Evolutionary conservation across 1,140 invertebrate genomes (phyloP).

Genomic region (Calycopis cecrops): DNA sequence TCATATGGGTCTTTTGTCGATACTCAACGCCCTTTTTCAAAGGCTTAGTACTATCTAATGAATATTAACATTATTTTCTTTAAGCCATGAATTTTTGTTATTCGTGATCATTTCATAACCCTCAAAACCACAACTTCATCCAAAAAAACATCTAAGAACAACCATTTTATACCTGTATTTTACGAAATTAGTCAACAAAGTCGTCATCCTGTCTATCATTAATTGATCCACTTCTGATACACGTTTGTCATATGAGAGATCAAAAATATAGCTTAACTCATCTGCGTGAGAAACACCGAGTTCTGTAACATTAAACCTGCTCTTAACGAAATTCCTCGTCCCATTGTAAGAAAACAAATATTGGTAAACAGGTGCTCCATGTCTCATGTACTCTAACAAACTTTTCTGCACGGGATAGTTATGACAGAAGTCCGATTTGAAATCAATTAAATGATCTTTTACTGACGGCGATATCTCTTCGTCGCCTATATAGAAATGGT

Average conservation of each 20-base stretch:
- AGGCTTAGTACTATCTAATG: too few relatives aligned
- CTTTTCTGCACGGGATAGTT: constrained; percentile 3
- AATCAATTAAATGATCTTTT: constrained; percentile 5
- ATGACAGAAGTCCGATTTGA: constrained; percentile 8
- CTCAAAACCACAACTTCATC: neutral
- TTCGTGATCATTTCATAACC: neutral
- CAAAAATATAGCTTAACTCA: constrained; percentile 11
- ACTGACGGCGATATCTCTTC: neutral
- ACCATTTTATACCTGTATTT: constrained; percentile 1
- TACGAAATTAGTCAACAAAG: constrained; percentile 4
- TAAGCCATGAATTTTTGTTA: too few relatives aligned
- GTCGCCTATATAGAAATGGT: constrained; percentile 10
- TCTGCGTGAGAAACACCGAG: constrained; percentile 3
- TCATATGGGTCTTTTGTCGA: too few relatives aligned
- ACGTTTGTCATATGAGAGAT: neutral
- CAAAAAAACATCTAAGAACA: neutral
- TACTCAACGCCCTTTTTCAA: too few relatives aligned
- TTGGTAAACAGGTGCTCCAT: constrained; percentile 8
- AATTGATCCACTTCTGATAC: neutral
- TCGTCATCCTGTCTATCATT: constrained; percentile 12
- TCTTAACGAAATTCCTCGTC: constrained; percentile 1
- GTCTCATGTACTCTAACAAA: neutral
- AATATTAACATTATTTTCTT: too few relatives aligned
- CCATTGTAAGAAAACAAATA: constrained; percentile 7
- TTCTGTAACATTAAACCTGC: neutral